Evolutionary conservation across 2,888 invertebrate species (phyloP), one percentile per base, ranked within the genome.

Genomic region (Diarsia dahlii): DNA sequence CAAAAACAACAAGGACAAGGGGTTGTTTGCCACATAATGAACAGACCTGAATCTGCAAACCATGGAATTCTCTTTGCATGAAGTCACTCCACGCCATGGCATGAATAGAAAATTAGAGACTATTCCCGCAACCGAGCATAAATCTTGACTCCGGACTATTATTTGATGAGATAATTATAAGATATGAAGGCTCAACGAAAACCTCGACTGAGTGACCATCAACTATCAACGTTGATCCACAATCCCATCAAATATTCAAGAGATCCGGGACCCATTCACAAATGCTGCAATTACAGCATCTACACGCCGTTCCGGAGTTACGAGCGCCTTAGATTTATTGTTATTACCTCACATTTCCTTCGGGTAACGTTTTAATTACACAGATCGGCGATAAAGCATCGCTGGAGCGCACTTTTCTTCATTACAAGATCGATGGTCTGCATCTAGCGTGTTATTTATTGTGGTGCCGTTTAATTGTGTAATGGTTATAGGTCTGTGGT

Each of bases 331-430:
- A 94, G 96, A 96, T 96, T 96, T 96, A 96, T 95, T 93, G 95
- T 96, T 96, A 96, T 96, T 96, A 93, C 96, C 93, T 92, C 93
- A 93, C 95, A 95, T 96, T 96, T 96, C 96, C 96, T 96, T 91
- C 92, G 96, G 95, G 96, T 94, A 95, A 96, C 96, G 96, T 96
- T 96, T 96, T 96, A 96, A 96, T 96, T 96, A 96, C 96, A 95
- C 94, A 95, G 96, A 96, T 96, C 96, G 96, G 87, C 94, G 95
- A 96, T 96, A 96, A 96, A 96, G 88, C 95, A 96, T 95, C 95
- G 94, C 91, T 92, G 91, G 94, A 94, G 95, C 96, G 95, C 96
- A 96, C 96, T 96, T 96, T 96, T 96, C 96, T 96, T 96, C 96
- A 96, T 96, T 96, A 96, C 90, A 95, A 96, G 96, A 96, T 93